Base-by-base conservation (phyloP, 2,888 invertebrate genomes). In the Dryobotodes eremita region DNA sequence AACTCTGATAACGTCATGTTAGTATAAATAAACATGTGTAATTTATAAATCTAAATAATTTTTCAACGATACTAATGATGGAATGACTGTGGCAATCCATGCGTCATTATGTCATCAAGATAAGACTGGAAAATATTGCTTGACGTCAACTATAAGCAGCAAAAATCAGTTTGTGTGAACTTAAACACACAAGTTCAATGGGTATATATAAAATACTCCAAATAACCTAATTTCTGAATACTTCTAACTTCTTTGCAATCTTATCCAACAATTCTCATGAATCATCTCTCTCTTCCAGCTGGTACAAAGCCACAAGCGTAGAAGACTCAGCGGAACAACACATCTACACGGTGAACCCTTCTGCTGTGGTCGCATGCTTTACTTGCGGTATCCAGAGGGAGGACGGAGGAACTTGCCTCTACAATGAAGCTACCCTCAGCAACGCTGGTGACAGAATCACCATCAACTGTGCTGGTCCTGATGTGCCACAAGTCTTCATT, bases 391-490 rank as follows among this genome's bases (percentile, higher is more conserved):
- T 97, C 68, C 94, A 93, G 46, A 96, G 97, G n/a, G 95, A 96
- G 3, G 96, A 97, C 69, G 95, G 97, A 0, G 95, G 94, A 17
- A 92, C 94, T 31, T 98, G 98, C 91, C 95, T 97, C n/a, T 98
- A 98, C 94, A 98, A 98, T 90, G 96, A 97, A 11, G 98, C 98
- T 0, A 97, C 97, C 55, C 97, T 98, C 91, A 98, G 98, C 93
- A 93, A 94, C 17, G 97, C 97, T 77, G 97, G 97, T 42, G 97
- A 97, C 26, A 97, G 98, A 92, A 98, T 98, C 88, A 97, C 98
- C 17, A 96, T 99, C 82, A 98, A 97, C 81, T 99, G 99, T 89
- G 97, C 97, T 68, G 99, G 99, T 1, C 99, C 99, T 0, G 98
- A 97, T 75, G 97, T 99, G 48, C 99, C 99, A 0, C 98, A 98